Evolutionary conservation across 2,888 invertebrate species (phyloP), one percentile per base, ranked within the genome.

Genomic region (Poecilobothrus nobilitatus): DNA sequence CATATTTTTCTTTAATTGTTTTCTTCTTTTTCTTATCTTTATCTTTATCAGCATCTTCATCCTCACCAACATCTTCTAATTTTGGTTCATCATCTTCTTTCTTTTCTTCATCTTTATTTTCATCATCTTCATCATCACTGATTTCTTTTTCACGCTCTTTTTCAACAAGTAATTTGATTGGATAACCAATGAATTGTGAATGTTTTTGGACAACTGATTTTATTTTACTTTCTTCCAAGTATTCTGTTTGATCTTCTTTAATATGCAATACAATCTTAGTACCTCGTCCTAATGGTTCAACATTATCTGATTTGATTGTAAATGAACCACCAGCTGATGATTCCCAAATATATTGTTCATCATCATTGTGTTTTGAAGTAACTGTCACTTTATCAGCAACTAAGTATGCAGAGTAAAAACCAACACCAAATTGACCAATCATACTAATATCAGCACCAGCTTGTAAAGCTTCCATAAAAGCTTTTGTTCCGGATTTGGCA

Each of bases 341-440:
- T 81, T 99, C 97, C 98, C 99, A 99, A 72, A 91, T 83, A 83
- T 97, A 96, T 79, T 94, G 94, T 76, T 97, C 97, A 77, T 97
- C 97, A 78, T 97, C 97, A 77, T 97, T 97, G 86, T 94, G 89
- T 80, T 95, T 97, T 0, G 95, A 95, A 73, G 89, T 86, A 0
- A 97, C 97, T 0, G 90, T 90, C 9, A 95, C 95, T 78, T 88
- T 87, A 82, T 97, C 97, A 53, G 97, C 96, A 65, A 97, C 89
- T 71, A 97, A 84, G 83, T 96, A 97, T 65, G 96, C 96, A 0
- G 98, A 99, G 84, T 98, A 99, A 89, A 99, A 99, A 84, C 98
- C 98, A 73, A 99, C 99, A 87, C 98, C 98, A 83, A 99, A 99
- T 84, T 99, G 98, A 83, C 99, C 99, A 83, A 99, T 99, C 98